Percentiles rank a stretch among this genome's conserved stretches.
These are phyloP conservation scores for Neoitamus cyanurus DNA, from an alignment of 2,888 invertebrate species.

Conservation along the genomic window DNA sequence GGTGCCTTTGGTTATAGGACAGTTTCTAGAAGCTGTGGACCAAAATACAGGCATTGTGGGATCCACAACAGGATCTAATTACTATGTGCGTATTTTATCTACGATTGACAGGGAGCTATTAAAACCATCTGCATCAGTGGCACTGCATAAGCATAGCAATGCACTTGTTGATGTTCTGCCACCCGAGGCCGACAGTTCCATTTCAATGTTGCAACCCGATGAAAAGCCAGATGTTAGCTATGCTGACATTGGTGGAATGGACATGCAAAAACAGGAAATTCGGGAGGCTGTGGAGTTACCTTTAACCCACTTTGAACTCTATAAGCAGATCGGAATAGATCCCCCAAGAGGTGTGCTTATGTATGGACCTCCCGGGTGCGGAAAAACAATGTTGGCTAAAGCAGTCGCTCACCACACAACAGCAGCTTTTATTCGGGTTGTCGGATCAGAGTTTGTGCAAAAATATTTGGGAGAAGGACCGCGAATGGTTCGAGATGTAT, in stretches of 20 bases:
- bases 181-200: conserved; percentile 98
- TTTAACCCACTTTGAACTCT: conserved; percentile 96
- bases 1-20: conserved; percentile 98
- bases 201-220: conserved; percentile 97
- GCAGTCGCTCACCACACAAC: conserved; percentile 99
- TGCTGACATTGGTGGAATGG: conserved; percentile 99
- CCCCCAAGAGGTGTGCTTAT: conserved; percentile 98
- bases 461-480: conserved; percentile 99
- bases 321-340: conserved; percentile 98
- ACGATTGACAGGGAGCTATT: conserved; percentile 97
- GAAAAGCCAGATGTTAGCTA: conserved; percentile 98
- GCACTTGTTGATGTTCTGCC: conserved; percentile 99
- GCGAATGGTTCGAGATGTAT: conserved; percentile 99
- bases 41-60: conserved; percentile 99
- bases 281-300: conserved; percentile 98
- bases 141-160: conserved; percentile 98
- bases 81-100: conserved; percentile 97
- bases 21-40: conserved; percentile 99
- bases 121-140: conserved; percentile 98
- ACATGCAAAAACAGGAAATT: conserved; percentile 99
- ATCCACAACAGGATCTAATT: conserved; percentile 98
- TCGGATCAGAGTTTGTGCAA: conserved; percentile 99
- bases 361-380: conserved; percentile 99
- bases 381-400: conserved; percentile 99
- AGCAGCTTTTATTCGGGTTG: conserved; percentile 98